Conservation (phyloP, 2,797 vertebrate species). For the Todus mexicanus region DNA sequence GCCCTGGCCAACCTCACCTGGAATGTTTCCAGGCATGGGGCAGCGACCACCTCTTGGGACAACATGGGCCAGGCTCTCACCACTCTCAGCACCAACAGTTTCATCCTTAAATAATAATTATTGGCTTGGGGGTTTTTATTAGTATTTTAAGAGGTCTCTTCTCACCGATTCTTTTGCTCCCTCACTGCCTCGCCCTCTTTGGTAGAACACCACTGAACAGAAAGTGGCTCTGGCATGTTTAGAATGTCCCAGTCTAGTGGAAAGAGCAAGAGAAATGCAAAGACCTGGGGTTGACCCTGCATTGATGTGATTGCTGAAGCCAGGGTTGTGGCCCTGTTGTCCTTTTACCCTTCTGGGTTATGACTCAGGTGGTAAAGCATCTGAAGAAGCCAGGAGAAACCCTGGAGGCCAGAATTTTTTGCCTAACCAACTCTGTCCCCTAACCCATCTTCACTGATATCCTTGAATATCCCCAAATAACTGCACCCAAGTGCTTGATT, state of each 20-base stretch:
- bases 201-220: not conserved
- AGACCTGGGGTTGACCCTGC: too few relatives aligned
- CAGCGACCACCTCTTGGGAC: not conserved
- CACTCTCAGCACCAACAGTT: not conserved
- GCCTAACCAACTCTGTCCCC: not conserved
- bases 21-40: not conserved
- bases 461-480: not conserved
- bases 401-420: not conserved
- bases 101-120: not conserved
- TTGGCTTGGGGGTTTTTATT: not conserved
- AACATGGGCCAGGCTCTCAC: not conserved
- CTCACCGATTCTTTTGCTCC: not conserved
- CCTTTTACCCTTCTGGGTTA: not conserved
- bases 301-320: accelerated
- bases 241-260: not conserved
- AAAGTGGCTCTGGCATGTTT: not conserved
- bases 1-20: not conserved
- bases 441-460: not conserved
- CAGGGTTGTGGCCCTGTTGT: not conserved
- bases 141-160: not conserved
- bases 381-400: not conserved
- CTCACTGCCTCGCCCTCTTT: not conserved
- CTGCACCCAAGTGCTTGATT: not conserved
- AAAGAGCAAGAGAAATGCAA: not conserved
- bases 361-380: not conserved